Percentiles rank a stretch among this genome's conserved stretches.
These are phyloP conservation scores for Bactericera cockerelli DNA, from an alignment of 1,140 invertebrate species.

Conservation along the genomic window DNA sequence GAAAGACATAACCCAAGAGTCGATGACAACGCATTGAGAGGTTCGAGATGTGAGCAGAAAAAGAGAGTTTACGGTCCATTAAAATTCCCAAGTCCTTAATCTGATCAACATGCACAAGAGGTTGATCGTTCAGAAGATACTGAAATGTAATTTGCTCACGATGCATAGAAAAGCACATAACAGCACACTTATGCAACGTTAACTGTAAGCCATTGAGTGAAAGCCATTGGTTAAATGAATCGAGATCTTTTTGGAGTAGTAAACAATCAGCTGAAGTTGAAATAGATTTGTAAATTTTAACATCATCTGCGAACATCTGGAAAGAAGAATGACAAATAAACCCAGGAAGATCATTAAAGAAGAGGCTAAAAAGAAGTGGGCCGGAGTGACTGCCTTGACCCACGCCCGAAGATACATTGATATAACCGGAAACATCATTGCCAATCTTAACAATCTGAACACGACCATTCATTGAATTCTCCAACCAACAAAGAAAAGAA, in stretches of 20 bases:
- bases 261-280: background rate
- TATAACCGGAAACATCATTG: background rate
- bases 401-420: background rate
- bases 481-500: background rate
- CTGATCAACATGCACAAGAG: background rate
- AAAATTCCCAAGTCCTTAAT: background rate
- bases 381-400: background rate
- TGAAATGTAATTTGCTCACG: background rate
- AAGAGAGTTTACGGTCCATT: background rate
- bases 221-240: background rate
- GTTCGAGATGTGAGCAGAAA: background rate
- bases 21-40: background rate
- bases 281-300: background rate
- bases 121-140: background rate
- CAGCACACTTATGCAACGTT: background rate
- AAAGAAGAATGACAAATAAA: background rate
- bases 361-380: background rate
- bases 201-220: background rate
- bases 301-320: background rate
- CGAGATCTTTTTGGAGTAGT: background rate
- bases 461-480: background rate
- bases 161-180: background rate
- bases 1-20: background rate
- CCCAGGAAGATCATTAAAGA: background rate
- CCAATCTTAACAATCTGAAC: background rate